Conservation (phyloP, 2,113 vertebrate genomes). For the Chaetorhynchus papuensis region DNA sequence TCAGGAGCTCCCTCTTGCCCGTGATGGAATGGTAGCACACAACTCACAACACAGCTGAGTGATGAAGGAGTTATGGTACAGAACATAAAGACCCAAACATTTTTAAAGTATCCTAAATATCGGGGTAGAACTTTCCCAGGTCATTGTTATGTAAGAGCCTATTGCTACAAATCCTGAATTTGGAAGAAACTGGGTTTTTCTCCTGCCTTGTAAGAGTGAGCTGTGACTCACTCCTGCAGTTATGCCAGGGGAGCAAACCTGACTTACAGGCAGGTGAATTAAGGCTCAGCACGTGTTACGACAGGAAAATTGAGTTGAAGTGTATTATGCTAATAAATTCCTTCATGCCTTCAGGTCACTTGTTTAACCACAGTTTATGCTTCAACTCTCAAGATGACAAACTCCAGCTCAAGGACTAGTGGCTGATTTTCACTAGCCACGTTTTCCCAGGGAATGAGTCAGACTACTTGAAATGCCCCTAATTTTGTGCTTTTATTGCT, state of each 20-base stretch:
- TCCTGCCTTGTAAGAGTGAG: not conserved
- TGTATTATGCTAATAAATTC: not conserved
- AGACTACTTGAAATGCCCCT: not conserved
- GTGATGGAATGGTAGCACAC: not conserved
- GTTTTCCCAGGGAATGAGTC: not conserved
- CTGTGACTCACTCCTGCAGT: not conserved
- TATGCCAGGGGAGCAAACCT: not conserved
- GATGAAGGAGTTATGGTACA: not conserved
- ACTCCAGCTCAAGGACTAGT: not conserved
- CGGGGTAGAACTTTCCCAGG: not conserved
- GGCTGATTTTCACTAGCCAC: not conserved
- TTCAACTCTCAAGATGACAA: not conserved
- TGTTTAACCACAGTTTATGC: not conserved
- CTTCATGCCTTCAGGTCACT: not conserved
- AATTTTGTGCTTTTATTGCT: constrained; percentile 45
- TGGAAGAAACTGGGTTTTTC: not conserved
- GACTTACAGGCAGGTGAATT: not conserved
- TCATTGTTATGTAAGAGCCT: not conserved
- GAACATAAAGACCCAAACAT: not conserved
- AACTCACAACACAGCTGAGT: not conserved
- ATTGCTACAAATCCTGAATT: not conserved
- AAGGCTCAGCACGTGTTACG: not conserved
- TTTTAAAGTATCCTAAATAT: not conserved
- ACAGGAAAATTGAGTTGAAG: not conserved
- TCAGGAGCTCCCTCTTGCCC: not conserved